These are phyloP conservation scores for Araneus ventricosus DNA, from an alignment of 1,140 invertebrate species.

Conservation along the genomic window DNA sequence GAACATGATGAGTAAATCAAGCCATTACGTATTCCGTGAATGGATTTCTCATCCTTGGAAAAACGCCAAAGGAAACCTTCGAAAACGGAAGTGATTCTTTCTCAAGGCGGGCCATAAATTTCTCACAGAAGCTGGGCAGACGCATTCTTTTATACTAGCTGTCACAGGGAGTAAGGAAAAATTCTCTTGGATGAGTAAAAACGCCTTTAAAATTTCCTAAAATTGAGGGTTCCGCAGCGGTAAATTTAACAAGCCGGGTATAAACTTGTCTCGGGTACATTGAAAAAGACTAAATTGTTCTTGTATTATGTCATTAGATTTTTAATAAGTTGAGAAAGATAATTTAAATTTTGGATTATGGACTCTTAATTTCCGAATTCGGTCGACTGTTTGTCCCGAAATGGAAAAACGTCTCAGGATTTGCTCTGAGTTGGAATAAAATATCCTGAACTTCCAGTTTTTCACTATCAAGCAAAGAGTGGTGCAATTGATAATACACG, in stretches of 20 bases:
- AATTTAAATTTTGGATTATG: too few relatives aligned
- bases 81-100: slow-evolving; percentile 26
- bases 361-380: too few relatives aligned
- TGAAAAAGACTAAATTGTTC: neutral
- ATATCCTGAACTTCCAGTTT: too few relatives aligned
- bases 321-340: neutral
- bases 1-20: neutral
- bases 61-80: neutral
- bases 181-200: neutral
- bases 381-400: too few relatives aligned
- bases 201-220: neutral
- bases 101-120: neutral
- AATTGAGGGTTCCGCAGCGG: neutral
- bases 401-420: too few relatives aligned
- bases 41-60: neutral
- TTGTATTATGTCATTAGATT: neutral
- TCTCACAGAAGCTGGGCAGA: neutral
- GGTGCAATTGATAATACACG: too few relatives aligned
- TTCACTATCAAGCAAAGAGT: too few relatives aligned
- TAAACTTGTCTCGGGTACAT: neutral
- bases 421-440: too few relatives aligned
- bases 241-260: neutral
- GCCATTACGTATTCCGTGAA: neutral
- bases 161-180: neutral
- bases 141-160: neutral